phyloP scores from a whole-genome alignment of 2,797 vertebrate species.

The Pangasius larnaudii region DNA sequence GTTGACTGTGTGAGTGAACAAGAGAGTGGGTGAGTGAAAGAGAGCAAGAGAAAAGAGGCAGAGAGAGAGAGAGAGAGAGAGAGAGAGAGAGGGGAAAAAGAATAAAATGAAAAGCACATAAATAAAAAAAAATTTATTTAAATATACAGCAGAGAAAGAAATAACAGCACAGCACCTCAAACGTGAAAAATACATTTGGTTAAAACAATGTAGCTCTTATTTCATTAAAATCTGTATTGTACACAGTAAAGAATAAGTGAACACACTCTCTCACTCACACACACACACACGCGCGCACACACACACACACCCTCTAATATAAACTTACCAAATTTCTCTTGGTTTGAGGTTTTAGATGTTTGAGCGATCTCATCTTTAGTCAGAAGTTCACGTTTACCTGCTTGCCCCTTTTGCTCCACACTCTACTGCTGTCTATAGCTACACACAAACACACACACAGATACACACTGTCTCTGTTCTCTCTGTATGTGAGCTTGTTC shows the following conservation, averaged over 20 bases:
- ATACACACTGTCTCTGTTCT: slow-evolving; percentile 50
- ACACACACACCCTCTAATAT: slow-evolving; percentile 33
- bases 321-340: slow-evolving; percentile 82
- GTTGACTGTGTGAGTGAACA: slow-evolving; percentile 60
- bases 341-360: slow-evolving; percentile 83
- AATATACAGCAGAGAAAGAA: slow-evolving; percentile 60
- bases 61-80: slow-evolving; percentile 62
- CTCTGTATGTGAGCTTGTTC: slow-evolving; percentile 52
- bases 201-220: background rate
- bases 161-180: slow-evolving; percentile 24
- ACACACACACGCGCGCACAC: slow-evolving; percentile 40
- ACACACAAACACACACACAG: slow-evolving; percentile 51
- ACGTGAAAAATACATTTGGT: background rate
- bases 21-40: slow-evolving; percentile 67
- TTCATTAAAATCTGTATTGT: slow-evolving; percentile 18
- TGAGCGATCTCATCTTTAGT: slow-evolving; percentile 82
- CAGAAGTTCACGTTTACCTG: slow-evolving; percentile 49
- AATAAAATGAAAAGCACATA: slow-evolving; percentile 7
- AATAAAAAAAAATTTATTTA: background rate
- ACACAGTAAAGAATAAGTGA: slow-evolving; percentile 30
- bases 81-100: slow-evolving; percentile 73
- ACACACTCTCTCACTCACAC: slow-evolving; percentile 17
- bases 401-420: slow-evolving; percentile 56
- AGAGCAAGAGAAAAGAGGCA: slow-evolving; percentile 40
- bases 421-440: slow-evolving; percentile 61